Evolutionary conservation across 2,888 invertebrate genomes (phyloP), one percentile per base, ranked within the genome.

Genomic region (Mylabris sibirica): DNA sequence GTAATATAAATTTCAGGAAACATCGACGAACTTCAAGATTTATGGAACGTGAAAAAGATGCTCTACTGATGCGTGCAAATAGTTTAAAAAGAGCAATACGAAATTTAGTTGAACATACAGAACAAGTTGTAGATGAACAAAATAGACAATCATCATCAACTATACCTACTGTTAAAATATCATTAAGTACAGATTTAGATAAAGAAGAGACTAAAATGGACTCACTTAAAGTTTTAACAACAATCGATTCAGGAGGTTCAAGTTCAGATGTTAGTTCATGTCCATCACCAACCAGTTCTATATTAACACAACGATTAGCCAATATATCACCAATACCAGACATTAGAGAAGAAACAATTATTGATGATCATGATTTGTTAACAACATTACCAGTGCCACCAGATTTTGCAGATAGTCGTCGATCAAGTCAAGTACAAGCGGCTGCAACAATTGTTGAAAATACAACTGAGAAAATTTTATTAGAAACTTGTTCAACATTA

Each of bases 51-150:
- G 90, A 90, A 72, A 89, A 87, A 73, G 89, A 90, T 74, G 87
- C 87, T 17, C 80, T 90, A 38, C 86, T 90, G 72, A 86, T 87
- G 67, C 86, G 95, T 64, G 94, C 94, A 20, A 94, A 94, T 81
- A 95, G 94, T 84, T 87, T 95, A 72, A 95, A 95, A 84, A 90
- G 92, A 78, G 94, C 94, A 24, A 91, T 95, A 69, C 88, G 93
- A 71, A 92, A 90, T 82, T 89, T 95, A 53, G 91, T 95, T 62
- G 93, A 94, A 80, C 92, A 94, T 81, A 91, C 93, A 1, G 94
- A 94, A 79, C 89, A 88, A 81, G 90, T 87, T 74, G 90, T 90
- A 35, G 91, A 91, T 77, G 91, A 91, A 77, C 86, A 86, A 72
- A 86, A 84, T 68, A 77, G 76, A 71, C 82, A 76, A 71, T 72